Evolutionary conservation across 2,888 invertebrate genomes (phyloP), one percentile per base, ranked within the genome.

Genomic region (Drosophila dives): DNA sequence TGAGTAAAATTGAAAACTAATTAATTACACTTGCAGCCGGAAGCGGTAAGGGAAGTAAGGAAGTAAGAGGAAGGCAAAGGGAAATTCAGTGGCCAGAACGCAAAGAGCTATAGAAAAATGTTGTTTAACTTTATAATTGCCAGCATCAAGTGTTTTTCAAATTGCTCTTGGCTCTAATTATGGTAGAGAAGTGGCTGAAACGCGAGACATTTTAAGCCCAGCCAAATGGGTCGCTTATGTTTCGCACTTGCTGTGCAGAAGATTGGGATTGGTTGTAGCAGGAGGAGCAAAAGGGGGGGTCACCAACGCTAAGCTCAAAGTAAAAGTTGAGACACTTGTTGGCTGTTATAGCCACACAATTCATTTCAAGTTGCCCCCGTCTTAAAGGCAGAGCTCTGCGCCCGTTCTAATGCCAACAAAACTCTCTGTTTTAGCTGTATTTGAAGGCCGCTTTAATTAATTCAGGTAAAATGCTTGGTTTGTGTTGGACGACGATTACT

Each of bases 21-120:
- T 90, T 90, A 90, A 90, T 90, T 90, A 90, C 91, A 85, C 82
- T 89, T 90, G 86, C 86, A 84, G 86, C 89, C 81, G 77, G 72
- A 75, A 77, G 86, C 81, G 11, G 29, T 10, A 12, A 38, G 55
- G 12, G 17, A 7, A 33, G 7, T 12, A 11, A 17, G 45, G 17
- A 42, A 20, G 42, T 10, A 20, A 64, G 32, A 40, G 17, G 48
- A 48, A 61, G 63, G 49, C 67, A 63, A 72, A 42, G n/a, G n/a
- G n/a, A 50, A 29, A 11, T 50, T 26, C 29, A 20, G 38, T 53
- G 45, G 32, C 50, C 42, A 51, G 36, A 48, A 54, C 49, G 36
- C 53, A 63, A 63, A 48, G 33, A 67, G 63, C 71, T 65, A 72
- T 66, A 74, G 80, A 86, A 83, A 86, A 86, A 85, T 86, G 86